phyloP scores from a whole-genome alignment of 53 echinoderm and acorn worm species.

The Patiria pectinifera region DNA sequence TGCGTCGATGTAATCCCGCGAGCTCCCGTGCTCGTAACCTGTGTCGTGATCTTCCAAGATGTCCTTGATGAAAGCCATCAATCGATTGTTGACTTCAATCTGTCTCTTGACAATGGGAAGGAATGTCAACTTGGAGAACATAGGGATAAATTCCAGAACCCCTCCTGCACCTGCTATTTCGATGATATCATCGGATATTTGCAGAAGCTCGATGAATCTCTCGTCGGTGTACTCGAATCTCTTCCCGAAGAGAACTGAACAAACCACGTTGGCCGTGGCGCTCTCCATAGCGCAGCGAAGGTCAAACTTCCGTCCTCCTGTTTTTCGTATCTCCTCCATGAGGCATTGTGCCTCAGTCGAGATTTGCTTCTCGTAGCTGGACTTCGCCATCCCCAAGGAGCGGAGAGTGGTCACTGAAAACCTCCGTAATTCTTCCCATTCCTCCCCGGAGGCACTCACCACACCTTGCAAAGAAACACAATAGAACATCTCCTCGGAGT shows the following conservation, averaged over 20 bases:
- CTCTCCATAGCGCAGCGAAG: slow-evolving; percentile 37
- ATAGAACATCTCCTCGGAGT: neutral
- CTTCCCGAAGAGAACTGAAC: slow-evolving; percentile 49
- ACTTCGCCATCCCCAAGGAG: slow-evolving; percentile 51
- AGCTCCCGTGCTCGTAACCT: slow-evolving; percentile 26
- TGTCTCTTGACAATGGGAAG: neutral
- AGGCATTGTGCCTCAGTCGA: slow-evolving; percentile 36
- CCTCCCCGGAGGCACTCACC: neutral
- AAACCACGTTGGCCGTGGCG: slow-evolving; percentile 68
- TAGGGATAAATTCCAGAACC: slow-evolving; percentile 1
- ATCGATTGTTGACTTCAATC: neutral
- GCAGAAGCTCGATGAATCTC: slow-evolving; percentile 37
- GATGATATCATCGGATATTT: slow-evolving; percentile 4
- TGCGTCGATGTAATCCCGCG: slow-evolving; percentile 57
- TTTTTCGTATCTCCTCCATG: neutral
- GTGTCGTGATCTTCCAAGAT: slow-evolving; percentile 17
- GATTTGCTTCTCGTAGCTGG: slow-evolving; percentile 53
- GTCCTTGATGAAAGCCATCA: neutral
- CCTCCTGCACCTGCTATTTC: slow-evolving; percentile 36
- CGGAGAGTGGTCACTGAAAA: slow-evolving; percentile 39
- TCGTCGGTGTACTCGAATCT: slow-evolving; percentile 54
- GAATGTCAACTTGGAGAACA: slow-evolving; percentile 10
- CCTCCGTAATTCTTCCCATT: slow-evolving; percentile 34
- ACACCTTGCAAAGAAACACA: slow-evolving; percentile 7
- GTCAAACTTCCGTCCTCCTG: neutral